These are phyloP conservation scores for Megalurothrips usitatus DNA, from an alignment of 2,888 invertebrate species.

Conservation along the genomic window DNA sequence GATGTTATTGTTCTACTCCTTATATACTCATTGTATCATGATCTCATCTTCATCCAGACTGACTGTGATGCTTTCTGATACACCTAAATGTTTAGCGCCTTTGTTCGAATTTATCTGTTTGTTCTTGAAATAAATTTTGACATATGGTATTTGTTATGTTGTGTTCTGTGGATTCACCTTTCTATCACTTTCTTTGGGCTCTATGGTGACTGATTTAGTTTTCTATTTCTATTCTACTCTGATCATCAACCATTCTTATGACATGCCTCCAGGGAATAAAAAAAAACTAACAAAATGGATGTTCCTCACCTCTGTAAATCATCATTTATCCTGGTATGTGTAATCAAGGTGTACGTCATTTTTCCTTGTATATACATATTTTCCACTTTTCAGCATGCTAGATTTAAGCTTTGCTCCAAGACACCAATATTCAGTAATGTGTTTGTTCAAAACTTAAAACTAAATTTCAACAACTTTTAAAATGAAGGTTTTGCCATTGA, in stretches of 20 bases:
- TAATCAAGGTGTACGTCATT: background rate
- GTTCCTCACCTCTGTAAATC: slow-evolving; percentile 16
- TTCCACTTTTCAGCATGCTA: no score
- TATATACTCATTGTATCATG: no score
- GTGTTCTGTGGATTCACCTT: slow-evolving; percentile 26
- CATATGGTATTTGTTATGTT: background rate
- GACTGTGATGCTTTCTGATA: no score
- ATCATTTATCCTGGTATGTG: background rate
- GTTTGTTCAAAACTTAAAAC: no score
- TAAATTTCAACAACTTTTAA: no score
- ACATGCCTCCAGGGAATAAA: slow-evolving; percentile 26
- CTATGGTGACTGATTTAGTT: background rate
- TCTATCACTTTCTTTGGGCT: slow-evolving; percentile 25
- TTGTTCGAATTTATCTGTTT: no score
- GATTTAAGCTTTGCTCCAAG: no score
- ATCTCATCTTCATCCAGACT: no score
- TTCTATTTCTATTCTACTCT: slow-evolving; percentile 21
- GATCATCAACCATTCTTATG: slow-evolving; percentile 32
- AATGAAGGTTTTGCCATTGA: no score
- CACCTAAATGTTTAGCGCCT: no score
- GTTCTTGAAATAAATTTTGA: background rate
- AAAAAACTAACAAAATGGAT: background rate
- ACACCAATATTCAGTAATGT: no score
- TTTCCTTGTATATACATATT: background rate
- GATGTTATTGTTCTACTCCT: no score